These are phyloP conservation scores for Amazona ochrocephala DNA, from an alignment of 2,797 vertebrate genomes.

Conservation along the genomic window DNA sequence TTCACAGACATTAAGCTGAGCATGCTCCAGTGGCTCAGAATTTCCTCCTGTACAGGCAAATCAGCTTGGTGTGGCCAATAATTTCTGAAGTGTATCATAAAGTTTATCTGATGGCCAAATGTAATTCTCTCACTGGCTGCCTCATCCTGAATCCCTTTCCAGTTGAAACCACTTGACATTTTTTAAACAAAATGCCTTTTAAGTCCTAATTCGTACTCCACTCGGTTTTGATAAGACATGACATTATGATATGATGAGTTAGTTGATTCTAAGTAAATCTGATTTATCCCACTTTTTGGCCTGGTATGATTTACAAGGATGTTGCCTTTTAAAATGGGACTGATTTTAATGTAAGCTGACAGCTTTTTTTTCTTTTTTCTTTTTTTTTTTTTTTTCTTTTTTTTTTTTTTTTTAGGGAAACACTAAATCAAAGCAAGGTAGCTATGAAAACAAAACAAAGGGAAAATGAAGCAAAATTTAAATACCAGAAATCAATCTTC, in stretches of 20 bases:
- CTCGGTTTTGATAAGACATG: conserved; percentile 66
- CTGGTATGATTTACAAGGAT: conserved; percentile 64
- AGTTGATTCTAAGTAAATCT: conserved; percentile 72
- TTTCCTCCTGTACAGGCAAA: conserved; percentile 9
- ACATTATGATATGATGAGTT: conserved; percentile 65
- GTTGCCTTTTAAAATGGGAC: conserved; percentile 59
- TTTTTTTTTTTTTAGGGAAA: not conserved
- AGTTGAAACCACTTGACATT: conserved; percentile 56
- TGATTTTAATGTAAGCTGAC: conserved; percentile 60
- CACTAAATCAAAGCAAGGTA: conserved; percentile 29
- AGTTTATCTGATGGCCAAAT: conserved; percentile 48
- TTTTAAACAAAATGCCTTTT: conserved; percentile 56
- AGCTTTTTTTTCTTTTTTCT: not conserved
- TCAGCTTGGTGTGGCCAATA: conserved; percentile 22
- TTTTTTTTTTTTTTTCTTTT: not conserved
- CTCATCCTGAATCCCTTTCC: conserved; percentile 24
- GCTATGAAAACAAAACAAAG: not conserved
- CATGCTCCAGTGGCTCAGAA: conserved; percentile 33
- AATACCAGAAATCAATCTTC: not conserved
- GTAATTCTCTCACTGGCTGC: conserved; percentile 11
- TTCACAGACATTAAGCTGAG: conserved; percentile 29
- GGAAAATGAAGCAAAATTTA: not conserved
- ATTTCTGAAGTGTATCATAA: conserved; percentile 46
- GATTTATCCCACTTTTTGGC: conserved; percentile 62
- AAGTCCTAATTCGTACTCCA: conserved; percentile 65